Conservation (phyloP, 2,113 vertebrate genomes). For the Leptosomus discolor region DNA sequence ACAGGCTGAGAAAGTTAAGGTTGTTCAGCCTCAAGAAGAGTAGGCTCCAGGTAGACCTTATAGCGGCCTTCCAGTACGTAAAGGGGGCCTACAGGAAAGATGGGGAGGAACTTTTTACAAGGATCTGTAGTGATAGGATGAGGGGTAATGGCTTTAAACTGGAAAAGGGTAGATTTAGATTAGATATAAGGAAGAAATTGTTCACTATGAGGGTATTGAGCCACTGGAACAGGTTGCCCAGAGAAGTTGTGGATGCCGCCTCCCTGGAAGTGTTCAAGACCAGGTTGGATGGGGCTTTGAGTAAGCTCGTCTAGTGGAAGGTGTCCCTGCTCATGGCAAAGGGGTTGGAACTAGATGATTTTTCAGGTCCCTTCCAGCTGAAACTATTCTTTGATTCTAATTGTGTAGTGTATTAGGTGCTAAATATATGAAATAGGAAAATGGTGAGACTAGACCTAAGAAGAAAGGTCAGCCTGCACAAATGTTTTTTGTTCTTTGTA, state of each 20-base stretch:
- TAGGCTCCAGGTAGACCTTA: background rate
- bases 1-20: background rate
- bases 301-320: background rate
- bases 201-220: background rate
- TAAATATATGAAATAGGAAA: background rate
- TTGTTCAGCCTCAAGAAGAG: background rate
- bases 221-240: background rate
- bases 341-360: background rate
- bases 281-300: background rate
- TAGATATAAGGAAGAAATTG: background rate
- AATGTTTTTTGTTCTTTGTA: background rate
- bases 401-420: background rate
- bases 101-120: background rate
- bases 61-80: background rate
- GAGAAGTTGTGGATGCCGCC: background rate
- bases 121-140: background rate
- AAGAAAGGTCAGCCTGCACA: background rate
- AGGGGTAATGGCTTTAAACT: background rate
- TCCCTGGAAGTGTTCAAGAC: background rate
- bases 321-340: background rate
- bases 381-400: background rate
- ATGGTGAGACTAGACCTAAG: background rate
- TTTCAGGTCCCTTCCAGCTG: background rate
- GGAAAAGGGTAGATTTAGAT: background rate
- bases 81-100: background rate